These are phyloP conservation scores for Leptinotarsa juncta DNA, from an alignment of 2,888 invertebrate species.

Conservation along the genomic window DNA sequence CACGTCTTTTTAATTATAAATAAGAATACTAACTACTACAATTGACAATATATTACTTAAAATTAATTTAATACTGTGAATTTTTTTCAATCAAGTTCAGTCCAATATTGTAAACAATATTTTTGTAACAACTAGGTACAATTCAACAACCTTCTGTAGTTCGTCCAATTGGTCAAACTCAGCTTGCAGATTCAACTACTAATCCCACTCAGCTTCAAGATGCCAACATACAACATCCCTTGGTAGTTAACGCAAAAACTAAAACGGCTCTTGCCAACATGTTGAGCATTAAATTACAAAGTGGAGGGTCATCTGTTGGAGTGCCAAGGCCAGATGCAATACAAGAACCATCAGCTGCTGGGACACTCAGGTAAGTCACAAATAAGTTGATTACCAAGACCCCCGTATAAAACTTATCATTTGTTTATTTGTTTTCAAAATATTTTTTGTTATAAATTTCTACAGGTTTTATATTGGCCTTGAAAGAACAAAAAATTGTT, in stretches of 20 bases:
- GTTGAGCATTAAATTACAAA: slow-evolving; percentile 84
- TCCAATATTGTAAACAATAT: neutral
- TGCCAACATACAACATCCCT: slow-evolving; percentile 37
- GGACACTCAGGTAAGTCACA: slow-evolving; percentile 69
- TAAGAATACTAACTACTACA: too few species aligned
- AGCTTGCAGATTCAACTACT: slow-evolving; percentile 53
- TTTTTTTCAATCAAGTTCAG: neutral
- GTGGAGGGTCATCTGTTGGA: slow-evolving; percentile 66
- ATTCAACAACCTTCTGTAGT: slow-evolving; percentile 42
- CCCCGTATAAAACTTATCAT: neutral
- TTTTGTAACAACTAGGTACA: slow-evolving; percentile 20
- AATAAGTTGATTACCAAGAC: too few species aligned
- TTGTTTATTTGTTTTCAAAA: too few species aligned
- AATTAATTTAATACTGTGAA: too few species aligned
- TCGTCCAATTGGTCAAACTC: slow-evolving; percentile 49
- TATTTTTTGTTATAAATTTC: too few species aligned
- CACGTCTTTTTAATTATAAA: too few species aligned
- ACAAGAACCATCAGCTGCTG: slow-evolving; percentile 72
- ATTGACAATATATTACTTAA: too few species aligned
- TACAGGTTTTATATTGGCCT: too few species aligned
- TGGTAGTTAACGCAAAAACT: slow-evolving; percentile 83
- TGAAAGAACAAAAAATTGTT: too few species aligned
- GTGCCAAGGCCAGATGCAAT: slow-evolving; percentile 65
- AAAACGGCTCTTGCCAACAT: slow-evolving; percentile 96
- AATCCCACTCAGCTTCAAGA: slow-evolving; percentile 47